These are phyloP conservation scores for Molossus molossus DNA, from an alignment of 2,797 vertebrate genomes.

Conservation along the genomic window DNA sequence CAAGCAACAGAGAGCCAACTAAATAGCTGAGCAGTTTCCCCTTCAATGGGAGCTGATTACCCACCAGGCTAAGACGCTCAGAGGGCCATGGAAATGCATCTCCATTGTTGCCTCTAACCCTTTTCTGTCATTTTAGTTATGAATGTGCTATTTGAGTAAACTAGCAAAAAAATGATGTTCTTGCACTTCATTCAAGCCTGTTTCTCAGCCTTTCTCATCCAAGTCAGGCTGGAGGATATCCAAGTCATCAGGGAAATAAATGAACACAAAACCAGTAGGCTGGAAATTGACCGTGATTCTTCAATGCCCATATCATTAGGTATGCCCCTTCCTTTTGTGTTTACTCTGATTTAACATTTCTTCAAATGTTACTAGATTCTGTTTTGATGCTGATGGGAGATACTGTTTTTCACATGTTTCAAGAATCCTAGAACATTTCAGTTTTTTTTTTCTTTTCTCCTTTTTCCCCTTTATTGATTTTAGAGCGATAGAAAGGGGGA, in stretches of 20 bases:
- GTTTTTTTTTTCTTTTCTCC: background rate
- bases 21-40: slow-evolving; percentile 2
- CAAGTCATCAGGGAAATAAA: background rate
- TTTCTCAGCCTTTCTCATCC: background rate
- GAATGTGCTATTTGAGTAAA: slow-evolving; percentile 57
- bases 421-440: background rate
- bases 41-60: background rate
- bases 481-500: too few species aligned
- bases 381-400: background rate
- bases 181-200: slow-evolving; percentile 22
- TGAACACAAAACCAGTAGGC: background rate
- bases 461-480: too few species aligned
- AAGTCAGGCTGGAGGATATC: background rate
- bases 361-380: background rate
- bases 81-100: background rate
- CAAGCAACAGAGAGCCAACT: background rate
- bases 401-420: background rate
- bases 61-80: background rate
- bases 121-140: slow-evolving; percentile 64
- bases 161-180: slow-evolving; percentile 48
- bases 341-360: background rate
- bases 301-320: background rate
- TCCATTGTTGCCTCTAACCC: slow-evolving; percentile 14
- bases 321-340: background rate
- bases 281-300: background rate